phyloP scores from a whole-genome alignment of 2,888 invertebrate genomes.

The Liposcelis brunnea region DNA sequence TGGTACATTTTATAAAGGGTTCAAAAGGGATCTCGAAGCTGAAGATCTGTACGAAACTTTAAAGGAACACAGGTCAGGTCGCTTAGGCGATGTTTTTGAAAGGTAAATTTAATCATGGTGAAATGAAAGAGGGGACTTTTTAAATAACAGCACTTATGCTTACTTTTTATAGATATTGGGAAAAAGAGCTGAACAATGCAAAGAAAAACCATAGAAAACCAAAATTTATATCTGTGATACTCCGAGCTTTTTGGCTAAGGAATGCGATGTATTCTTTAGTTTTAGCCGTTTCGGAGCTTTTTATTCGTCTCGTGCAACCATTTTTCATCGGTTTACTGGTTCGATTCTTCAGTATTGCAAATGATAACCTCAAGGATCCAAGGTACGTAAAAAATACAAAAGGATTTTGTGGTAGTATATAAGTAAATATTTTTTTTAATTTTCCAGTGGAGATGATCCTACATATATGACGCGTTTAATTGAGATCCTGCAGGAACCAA shows the following conservation, averaged over 20 bases:
- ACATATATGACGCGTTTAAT: slow-evolving; percentile 24
- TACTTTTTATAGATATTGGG: slow-evolving; percentile 35
- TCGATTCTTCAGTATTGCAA: slow-evolving; percentile 26
- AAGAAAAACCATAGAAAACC: slow-evolving; percentile 27
- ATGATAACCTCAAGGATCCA: not conserved
- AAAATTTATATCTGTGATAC: slow-evolving; percentile 29
- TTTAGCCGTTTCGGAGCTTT: slow-evolving; percentile 1
- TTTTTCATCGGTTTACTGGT: slow-evolving; percentile 33
- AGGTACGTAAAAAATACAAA: not conserved
- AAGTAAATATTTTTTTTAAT: not conserved
- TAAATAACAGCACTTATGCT: no score
- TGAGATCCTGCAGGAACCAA: slow-evolving; percentile 14
- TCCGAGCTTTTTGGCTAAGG: slow-evolving; percentile 25
- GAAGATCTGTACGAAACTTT: slow-evolving; percentile 58
- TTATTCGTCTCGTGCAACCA: slow-evolving; percentile 31
- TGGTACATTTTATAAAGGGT: slow-evolving; percentile 57
- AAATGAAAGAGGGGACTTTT: no score
- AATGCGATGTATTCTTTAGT: not conserved
- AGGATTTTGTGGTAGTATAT: not conserved
- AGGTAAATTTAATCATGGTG: no score
- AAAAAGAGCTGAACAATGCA: slow-evolving; percentile 33
- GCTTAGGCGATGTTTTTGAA: slow-evolving; percentile 50
- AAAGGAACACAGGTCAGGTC: slow-evolving; percentile 46
- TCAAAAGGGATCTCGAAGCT: slow-evolving; percentile 48
- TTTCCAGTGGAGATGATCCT: slow-evolving; percentile 21